A percentile compares a stretch with the other conserved stretches of the same genome.
These are phyloP conservation scores for Myotis myotis DNA, from an alignment of 2,797 vertebrate genomes.

Conservation along the genomic window DNA sequence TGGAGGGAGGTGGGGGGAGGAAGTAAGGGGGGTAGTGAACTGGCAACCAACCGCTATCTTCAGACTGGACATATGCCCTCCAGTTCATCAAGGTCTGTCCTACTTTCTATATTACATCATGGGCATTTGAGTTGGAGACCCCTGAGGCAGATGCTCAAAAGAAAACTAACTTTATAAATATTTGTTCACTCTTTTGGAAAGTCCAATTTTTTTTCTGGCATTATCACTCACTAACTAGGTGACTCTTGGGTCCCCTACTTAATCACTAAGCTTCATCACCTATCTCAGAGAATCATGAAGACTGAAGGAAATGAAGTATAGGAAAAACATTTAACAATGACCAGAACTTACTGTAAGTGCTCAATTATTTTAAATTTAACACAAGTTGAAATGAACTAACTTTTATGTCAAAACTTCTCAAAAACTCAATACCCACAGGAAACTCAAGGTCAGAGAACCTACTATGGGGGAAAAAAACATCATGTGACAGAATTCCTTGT, in stretches of 20 bases:
- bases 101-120: background rate
- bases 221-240: background rate
- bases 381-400: slow-evolving; percentile 8
- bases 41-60: background rate
- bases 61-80: background rate
- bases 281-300: background rate
- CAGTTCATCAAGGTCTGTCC: background rate
- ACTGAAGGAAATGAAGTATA: background rate
- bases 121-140: background rate
- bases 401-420: slow-evolving; percentile 39
- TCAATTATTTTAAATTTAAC: slow-evolving; percentile 41
- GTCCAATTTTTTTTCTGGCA: background rate
- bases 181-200: background rate
- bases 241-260: background rate
- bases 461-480: background rate
- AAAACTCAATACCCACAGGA: slow-evolving; percentile 54
- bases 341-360: background rate
- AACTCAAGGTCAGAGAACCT: background rate
- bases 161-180: background rate
- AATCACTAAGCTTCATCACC: background rate
- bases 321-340: background rate
- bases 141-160: background rate
- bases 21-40: no score
- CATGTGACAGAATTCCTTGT: background rate
- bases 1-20: no score